Evolutionary conservation across 2,888 invertebrate species (phyloP), one percentile per base, ranked within the genome.

Genomic region (Drosophila niveifrons): DNA sequence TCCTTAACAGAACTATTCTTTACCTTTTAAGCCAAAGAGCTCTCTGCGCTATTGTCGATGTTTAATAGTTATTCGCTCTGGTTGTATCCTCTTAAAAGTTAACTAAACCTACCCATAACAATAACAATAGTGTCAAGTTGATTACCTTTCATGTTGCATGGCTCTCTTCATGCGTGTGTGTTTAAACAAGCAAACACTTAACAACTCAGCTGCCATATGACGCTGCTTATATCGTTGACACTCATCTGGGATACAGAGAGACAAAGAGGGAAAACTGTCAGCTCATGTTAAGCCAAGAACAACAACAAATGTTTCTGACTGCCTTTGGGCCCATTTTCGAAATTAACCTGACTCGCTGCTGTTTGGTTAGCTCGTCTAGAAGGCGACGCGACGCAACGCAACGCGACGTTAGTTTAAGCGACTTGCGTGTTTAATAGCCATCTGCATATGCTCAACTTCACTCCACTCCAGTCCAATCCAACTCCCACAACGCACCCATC

Each of bases 381-480:
- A 47, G 29, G 13, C 51, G 48, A 46, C 53, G 73, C 73, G 23
- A 23, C 23, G 23, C 23, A 23, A 23, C 23, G 23, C 23, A 23
- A 23, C 23, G 23, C 23, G 23, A 6, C 23, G 87, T 85, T 82
- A 69, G 81, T 77, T 83, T 67, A 73, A 79, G 83, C 71, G 67
- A 61, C 75, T 80, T 76, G 80, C 89, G 89, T 89, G 89, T 59
- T 75, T 89, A 65, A 80, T 81, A 68, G 65, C 57, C 73, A 81
- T 78, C 63, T 72, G 57, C 80, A 72, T 72, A 77, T 88, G 80
- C 31, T 23, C 23, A 23, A 23, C 23, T 23, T 6, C 6, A 23
- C 6, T 23, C 23, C 6, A 23, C 6, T 23, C 23, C 23, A 6
- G 23, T 23, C 23, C 52, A 36, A 46, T 36, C 36, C 46, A 3